Evolutionary conservation across 2,888 invertebrate species (phyloP).

Genomic region (Trichogramma dendrolimi): DNA sequence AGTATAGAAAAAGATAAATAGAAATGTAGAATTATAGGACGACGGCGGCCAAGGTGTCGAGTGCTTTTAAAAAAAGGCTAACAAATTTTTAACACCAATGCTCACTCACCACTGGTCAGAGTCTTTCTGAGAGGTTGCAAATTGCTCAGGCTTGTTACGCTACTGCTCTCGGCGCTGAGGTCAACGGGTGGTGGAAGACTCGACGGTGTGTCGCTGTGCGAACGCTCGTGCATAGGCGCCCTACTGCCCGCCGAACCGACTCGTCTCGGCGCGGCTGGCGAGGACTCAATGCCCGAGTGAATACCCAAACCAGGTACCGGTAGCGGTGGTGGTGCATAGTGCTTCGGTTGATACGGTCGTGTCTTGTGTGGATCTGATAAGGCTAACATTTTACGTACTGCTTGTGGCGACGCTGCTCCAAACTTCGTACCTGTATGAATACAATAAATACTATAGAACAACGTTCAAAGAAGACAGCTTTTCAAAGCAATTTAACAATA

Average conservation of each 20-base stretch:
- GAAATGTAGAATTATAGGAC: no score
- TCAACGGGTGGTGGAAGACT: slow-evolving; percentile 77
- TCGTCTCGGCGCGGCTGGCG: slow-evolving; percentile 57
- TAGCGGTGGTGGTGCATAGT: slow-evolving; percentile 58
- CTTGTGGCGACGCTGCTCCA: slow-evolving; percentile 93
- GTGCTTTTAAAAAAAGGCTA: no score
- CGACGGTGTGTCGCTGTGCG: slow-evolving; percentile 84
- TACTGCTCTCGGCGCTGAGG: slow-evolving; percentile 90
- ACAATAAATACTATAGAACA: not conserved
- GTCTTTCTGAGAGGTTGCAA: slow-evolving; percentile 79
- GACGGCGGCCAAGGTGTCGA: no score
- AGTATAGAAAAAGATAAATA: no score
- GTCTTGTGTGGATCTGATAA: slow-evolving; percentile 85
- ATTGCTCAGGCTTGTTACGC: slow-evolving; percentile 88
- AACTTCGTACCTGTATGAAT: slow-evolving; percentile 47
- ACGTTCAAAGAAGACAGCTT: not conserved
- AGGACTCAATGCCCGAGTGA: slow-evolving; percentile 54
- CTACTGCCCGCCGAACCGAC: slow-evolving; percentile 57
- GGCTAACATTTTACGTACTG: slow-evolving; percentile 90
- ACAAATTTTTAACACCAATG: no score
- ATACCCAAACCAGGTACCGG: slow-evolving; percentile 63
- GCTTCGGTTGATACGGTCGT: slow-evolving; percentile 80
- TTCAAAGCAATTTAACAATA: not conserved
- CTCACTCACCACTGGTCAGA: slow-evolving; percentile 62
- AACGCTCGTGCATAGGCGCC: slow-evolving; percentile 74